Base-by-base conservation (phyloP, 1,140 invertebrate species). In the Saccostrea echinata region DNA sequence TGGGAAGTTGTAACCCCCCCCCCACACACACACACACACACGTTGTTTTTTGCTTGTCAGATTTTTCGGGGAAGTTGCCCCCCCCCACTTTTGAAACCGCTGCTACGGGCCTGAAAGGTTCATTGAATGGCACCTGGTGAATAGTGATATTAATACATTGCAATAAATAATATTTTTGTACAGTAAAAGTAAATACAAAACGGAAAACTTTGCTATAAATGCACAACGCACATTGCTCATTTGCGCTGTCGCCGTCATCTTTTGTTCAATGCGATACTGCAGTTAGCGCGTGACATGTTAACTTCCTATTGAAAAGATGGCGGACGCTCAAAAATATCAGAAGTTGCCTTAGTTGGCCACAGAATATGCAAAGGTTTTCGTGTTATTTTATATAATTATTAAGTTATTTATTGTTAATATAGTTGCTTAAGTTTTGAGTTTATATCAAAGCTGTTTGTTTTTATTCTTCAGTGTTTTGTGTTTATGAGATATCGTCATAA, bases 261-360 rank as follows among this genome's bases (percentile, higher is more conserved):
- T 64, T n/a, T 64, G 21, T 21, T 8, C 57, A 61, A n/a, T 64
- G 57, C 57, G 57, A 64, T n/a, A 64, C 21, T 24, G 57, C 57
- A 11, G 21, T 18, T 1, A 64, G 6, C 8, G 18, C 57, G 8
- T 21, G 24, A 64, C 57, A 64, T 76, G 30, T 61, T 3, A 16
- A 33, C 68, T 76, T 76, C 68, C 68, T 30, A 27, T 76, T 33
- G 11, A 3, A 64, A 90, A 89, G 81, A 94, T 94, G 93, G 91
- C 94, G 76, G 96, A 97, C 92, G 94, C 97, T 53, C 96, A 96
- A 27, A 98, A 98, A 94, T 98, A 98, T 94, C 97, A 98, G 92
- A 98, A 98, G 95, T n/a, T n/a, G n/a, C n/a, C n/a, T n/a, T n/a
- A n/a, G n/a, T 95, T 99, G 91, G 98, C 98, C 9, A 95, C 97